Evolutionary conservation across 2,888 invertebrate species (phyloP).

Genomic region (Mesorhabditis spiculigera): DNA sequence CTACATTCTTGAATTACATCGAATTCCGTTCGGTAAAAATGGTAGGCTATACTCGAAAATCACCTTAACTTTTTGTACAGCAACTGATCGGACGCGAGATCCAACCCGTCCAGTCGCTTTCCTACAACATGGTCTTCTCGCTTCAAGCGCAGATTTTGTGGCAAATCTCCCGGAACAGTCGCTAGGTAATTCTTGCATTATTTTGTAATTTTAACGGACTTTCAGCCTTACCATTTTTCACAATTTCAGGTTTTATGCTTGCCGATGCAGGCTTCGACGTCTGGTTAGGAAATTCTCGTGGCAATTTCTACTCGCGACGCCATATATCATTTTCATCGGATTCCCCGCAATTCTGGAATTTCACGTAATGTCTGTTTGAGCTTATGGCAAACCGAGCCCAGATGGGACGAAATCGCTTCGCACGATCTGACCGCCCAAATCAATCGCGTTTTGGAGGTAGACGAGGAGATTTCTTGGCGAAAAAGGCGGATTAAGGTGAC

Average conservation of each 20-base stretch:
- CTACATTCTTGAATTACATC: conserved; percentile 63
- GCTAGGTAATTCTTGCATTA: conserved; percentile 17
- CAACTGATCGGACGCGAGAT: conserved; percentile 14
- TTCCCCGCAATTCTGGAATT: conserved; percentile 7
- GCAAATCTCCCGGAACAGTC: conserved; percentile 41
- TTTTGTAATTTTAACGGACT: too few relatives aligned
- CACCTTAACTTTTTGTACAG: neutral
- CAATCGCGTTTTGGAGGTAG: conserved; percentile 14
- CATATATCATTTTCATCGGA: neutral
- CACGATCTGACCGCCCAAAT: conserved; percentile 16
- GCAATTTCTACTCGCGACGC: neutral
- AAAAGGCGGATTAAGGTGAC: neutral
- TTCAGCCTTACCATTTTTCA: too few relatives aligned
- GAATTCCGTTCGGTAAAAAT: conserved; percentile 62
- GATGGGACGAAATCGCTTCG: conserved; percentile 17
- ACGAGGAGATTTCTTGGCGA: neutral
- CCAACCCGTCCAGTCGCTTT: conserved; percentile 42
- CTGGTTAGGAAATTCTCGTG: conserved; percentile 11
- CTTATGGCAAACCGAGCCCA: neutral
- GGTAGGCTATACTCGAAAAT: neutral
- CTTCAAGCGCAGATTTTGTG: conserved; percentile 46
- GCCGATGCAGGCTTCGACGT: conserved; percentile 14
- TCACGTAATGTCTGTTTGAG: neutral
- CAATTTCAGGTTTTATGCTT: conserved; percentile 7
- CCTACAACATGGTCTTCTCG: conserved; percentile 52